These are phyloP conservation scores for Trichogramma dendrolimi DNA, from an alignment of 2,888 invertebrate genomes.

Conservation along the genomic window DNA sequence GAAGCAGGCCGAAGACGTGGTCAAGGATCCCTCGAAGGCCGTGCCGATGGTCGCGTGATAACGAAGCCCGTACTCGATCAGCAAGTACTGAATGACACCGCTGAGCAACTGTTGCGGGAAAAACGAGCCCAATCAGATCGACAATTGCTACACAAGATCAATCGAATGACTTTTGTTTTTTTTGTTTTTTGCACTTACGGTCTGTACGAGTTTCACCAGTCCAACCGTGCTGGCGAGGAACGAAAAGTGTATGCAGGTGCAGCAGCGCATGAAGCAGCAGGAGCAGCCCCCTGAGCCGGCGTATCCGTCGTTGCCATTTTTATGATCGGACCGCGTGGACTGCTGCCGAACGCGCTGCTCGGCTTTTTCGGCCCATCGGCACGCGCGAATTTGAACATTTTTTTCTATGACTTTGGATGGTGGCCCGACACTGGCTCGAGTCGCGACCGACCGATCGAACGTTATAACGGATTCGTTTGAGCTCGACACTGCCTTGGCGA, in stretches of 20 bases:
- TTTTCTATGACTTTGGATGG: slow-evolving; percentile 17
- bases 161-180: not conserved
- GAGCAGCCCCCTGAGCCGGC: slow-evolving; percentile 55
- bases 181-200: slow-evolving; percentile 57
- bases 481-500: no score
- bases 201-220: slow-evolving; percentile 69
- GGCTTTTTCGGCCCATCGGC: no score
- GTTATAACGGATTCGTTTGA: no score
- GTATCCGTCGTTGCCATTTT: slow-evolving; percentile 39
- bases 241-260: slow-evolving; percentile 73
- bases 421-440: slow-evolving; percentile 14
- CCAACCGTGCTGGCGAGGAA: slow-evolving; percentile 72
- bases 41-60: slow-evolving; percentile 72
- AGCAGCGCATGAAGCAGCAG: slow-evolving; percentile 68
- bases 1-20: slow-evolving; percentile 75
- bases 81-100: slow-evolving; percentile 75
- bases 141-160: not conserved
- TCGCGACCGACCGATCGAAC: no score
- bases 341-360: not conserved
- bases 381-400: slow-evolving; percentile 33
- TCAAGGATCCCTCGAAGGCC: slow-evolving; percentile 75
- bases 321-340: slow-evolving; percentile 40
- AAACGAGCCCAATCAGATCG: not conserved
- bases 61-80: slow-evolving; percentile 73
- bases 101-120: slow-evolving; percentile 63